Base-by-base conservation (phyloP, 1,140 invertebrate species). In the Campoletis sonorensis region DNA sequence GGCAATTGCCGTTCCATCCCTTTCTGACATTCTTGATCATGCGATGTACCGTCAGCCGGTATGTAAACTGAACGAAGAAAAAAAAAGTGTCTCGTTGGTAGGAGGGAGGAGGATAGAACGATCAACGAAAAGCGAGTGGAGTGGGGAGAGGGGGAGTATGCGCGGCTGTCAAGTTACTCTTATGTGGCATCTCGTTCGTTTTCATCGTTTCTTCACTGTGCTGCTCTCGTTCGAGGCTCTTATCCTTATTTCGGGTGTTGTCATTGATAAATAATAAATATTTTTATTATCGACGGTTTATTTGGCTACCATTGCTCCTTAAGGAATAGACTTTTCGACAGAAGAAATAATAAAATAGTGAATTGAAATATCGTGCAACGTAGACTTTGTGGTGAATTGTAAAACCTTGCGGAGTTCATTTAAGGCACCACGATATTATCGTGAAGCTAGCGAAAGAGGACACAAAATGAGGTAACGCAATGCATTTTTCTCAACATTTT, bases 121-220 rank as follows among this genome's bases (percentile, higher is more conserved):
- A 64, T 64, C 4, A 64, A 64, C 61, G 21, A 13, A 64, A 8
- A 15, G 4, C 26, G 61, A 27, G 10, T 64, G 61, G 61, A 27
- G 61, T 27, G 61, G 61, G 61, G 23, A n/a, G 61, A 61, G 61
- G 61, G 61, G 61, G 61, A 64, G 61, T 64, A 64, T 64, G 61
- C 61, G 61, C 61, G 61, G 61, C 61, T 64, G 61, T 64, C 61
- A 64, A 64, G 61, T 23, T 64, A 64, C 61, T 64, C 21, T 64
- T 64, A 23, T 64, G 61, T 64, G 61, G 61, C 61, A 64, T 64
- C 61, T 64, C 61, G 61, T 64, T 64, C 61, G 61, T 23, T 64
- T 64, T 64, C 61, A 27, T 26, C 61, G 61, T 64, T 64, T 64
- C 61, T 64, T 64, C 61, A 23, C 61, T 64, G 13, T 13, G 21